Base-by-base conservation (phyloP, 2,888 invertebrate species). In the Dicyrtomina minuta region DNA sequence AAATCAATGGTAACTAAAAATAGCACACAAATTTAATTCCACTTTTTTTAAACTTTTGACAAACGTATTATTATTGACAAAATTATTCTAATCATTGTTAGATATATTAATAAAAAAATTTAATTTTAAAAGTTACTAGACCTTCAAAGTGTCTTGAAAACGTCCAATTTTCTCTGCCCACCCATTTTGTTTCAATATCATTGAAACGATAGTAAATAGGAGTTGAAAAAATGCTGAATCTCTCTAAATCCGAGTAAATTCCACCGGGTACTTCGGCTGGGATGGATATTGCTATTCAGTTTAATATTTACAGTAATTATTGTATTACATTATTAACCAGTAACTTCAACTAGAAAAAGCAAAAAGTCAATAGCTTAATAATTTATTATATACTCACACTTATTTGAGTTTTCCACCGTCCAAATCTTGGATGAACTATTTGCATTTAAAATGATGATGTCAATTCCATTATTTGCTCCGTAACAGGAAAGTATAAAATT, bases 131-230 rank as follows among this genome's bases (percentile, higher is more conserved):
- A n/a, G n/a, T n/a, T n/a, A n/a, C n/a, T n/a, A n/a, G n/a, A 91
- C 92, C 87, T 79, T 84, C 80, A 80, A 96, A 92, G 17, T 80
- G 82, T 70, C 84, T 86, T 0, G 82, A 83, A 80, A 93, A 96
- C 0, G 86, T 89, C 92, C 96, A 94, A 68, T 89, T 85, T 49
- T 88, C 87, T 76, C 88, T 85, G 0, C 90, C 88, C 24, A 96
- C 88, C 95, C 96, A 96, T 79, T 90, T 85, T 67, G 90, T 88
- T 24, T 85, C 82, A 0, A 89, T 84, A 82, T 96, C 96, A 81
- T 95, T 94, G 79, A 86, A 88, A 10, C 87, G 85, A 65, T 83
- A 83, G 75, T 92, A 87, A 74, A 89, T 86, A n/a, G 65, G 60
- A 61, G 82, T 81, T 6, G 77, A 74, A 71, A 91, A 86, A 26